phyloP scores from a whole-genome alignment of 1,140 invertebrate genomes.

The Hirudo medicinalis region DNA sequence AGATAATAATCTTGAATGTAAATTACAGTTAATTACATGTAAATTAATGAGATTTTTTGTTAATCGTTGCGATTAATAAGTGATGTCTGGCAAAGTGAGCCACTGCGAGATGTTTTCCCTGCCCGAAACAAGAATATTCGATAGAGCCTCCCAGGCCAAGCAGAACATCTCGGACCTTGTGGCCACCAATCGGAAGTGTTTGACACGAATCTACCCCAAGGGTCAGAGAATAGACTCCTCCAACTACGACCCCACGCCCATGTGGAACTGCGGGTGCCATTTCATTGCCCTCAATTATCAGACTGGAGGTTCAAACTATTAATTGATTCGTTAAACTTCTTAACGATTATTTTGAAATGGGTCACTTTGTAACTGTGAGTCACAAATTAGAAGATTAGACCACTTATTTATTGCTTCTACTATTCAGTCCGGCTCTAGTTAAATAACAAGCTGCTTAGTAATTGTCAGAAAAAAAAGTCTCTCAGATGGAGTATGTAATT shows the following conservation, averaged over 20 bases:
- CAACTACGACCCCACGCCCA: slow-evolving; percentile 45
- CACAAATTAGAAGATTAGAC: too few species aligned
- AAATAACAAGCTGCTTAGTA: too few species aligned
- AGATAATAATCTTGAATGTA: too few species aligned
- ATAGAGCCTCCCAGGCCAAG: slow-evolving; percentile 58
- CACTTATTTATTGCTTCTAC: too few species aligned
- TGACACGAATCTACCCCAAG: slow-evolving; percentile 53
- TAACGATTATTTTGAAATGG: too few species aligned
- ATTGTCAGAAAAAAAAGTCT: too few species aligned
- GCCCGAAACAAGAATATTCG: slow-evolving; percentile 84
- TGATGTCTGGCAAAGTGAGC: slow-evolving; percentile 31
- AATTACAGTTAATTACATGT: too few species aligned
- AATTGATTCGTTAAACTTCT: too few species aligned
- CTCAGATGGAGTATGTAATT: too few species aligned
- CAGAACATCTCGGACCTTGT: slow-evolving; percentile 62
- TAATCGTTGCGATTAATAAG: not conserved
- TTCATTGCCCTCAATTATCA: slow-evolving; percentile 86
- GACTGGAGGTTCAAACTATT: slow-evolving; percentile 52
- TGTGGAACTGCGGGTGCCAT: slow-evolving; percentile 47
- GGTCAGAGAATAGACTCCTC: slow-evolving; percentile 44
- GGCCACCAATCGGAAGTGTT: slow-evolving; percentile 44
- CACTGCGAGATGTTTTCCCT: slow-evolving; percentile 92
- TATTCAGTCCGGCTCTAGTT: too few species aligned
- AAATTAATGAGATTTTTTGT: not conserved
- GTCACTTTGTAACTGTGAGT: too few species aligned